A percentile compares a stretch with the other conserved stretches of the same genome.
Evolutionary conservation across 2,888 invertebrate species (phyloP).

Genomic region (Lydus trimaculatus): DNA sequence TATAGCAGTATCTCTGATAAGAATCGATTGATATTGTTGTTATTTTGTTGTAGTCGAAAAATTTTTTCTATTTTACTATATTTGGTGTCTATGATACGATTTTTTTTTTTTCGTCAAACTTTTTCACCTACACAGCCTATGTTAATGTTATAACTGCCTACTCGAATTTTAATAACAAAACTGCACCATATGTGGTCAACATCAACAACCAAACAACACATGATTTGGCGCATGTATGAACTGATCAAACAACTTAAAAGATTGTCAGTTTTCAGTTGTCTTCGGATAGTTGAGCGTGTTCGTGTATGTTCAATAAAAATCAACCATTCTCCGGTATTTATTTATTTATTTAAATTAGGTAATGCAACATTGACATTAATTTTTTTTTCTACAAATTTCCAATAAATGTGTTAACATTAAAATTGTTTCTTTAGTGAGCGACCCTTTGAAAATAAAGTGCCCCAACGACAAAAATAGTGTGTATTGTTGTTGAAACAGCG

Average conservation of each 20-base stretch:
- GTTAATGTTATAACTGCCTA: slow-evolving; percentile 38
- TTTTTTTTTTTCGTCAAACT: neutral
- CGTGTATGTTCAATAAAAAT: slow-evolving; percentile 32
- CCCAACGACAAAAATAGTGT: slow-evolving; percentile 11
- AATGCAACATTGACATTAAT: neutral
- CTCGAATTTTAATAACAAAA: slow-evolving; percentile 35
- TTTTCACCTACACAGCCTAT: slow-evolving; percentile 23
- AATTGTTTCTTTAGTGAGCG: neutral
- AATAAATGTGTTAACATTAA: neutral
- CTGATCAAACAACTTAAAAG: slow-evolving; percentile 31
- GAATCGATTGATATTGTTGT: neutral
- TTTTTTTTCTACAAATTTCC: neutral
- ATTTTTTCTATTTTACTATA: neutral
- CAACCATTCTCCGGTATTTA: slow-evolving; percentile 15
- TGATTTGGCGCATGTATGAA: slow-evolving; percentile 41
- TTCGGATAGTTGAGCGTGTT: slow-evolving; percentile 47
- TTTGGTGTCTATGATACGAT: neutral
- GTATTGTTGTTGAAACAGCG: slow-evolving; percentile 15
- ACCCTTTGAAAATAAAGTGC: neutral
- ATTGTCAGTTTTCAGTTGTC: slow-evolving; percentile 49
- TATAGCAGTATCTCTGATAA: slow-evolving; percentile 3
- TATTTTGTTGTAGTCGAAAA: too few relatives aligned
- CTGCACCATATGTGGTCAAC: slow-evolving; percentile 49
- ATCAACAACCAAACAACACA: slow-evolving; percentile 31
- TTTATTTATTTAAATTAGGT: slow-evolving; percentile 1